Evolutionary conservation across 2,113 vertebrate genomes (phyloP).

Genomic region (Sterna hirundo): DNA sequence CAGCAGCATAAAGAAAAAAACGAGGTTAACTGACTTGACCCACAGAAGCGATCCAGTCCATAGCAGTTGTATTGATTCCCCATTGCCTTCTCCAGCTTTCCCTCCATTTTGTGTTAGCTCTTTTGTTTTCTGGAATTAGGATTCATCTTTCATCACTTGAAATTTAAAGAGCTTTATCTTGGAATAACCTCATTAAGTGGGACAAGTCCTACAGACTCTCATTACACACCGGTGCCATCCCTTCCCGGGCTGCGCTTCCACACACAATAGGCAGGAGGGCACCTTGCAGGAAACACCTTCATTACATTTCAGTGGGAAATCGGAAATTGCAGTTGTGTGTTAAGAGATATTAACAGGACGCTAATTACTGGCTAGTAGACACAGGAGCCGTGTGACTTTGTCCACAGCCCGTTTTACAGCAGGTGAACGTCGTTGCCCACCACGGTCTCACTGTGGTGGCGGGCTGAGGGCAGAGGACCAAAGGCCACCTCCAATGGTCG

Average conservation of each 20-base stretch:
- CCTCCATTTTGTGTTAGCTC: neutral
- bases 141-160: neutral
- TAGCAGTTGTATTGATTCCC: neutral
- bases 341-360: neutral
- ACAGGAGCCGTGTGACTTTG: neutral
- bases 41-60: neutral
- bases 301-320: neutral
- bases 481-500: fast-evolving
- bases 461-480: neutral
- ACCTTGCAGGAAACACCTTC: neutral
- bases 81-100: neutral
- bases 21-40: neutral
- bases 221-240: neutral
- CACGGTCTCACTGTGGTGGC: fast-evolving
- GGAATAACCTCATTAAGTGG: neutral
- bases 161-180: neutral
- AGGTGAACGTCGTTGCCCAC: neutral
- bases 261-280: neutral
- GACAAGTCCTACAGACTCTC: neutral
- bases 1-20: neutral
- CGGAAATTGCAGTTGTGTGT: neutral
- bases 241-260: neutral
- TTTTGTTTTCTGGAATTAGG: neutral
- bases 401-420: neutral
- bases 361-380: neutral